Evolutionary conservation across 2,113 vertebrate species (phyloP).

Genomic region (rabbit (Oryctolagus cuniculus)): mOryCun1.1 NC_091438.1:143082001-143082500

Average conservation of each 20-base stretch:
- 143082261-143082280: conserved; percentile 41
- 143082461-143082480: too few relatives aligned
- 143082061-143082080: neutral
- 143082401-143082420: neutral
- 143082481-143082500: too few relatives aligned
- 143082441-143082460: neutral
- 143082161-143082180: neutral
- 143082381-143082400: neutral
- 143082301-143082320: neutral
- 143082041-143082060: conserved; percentile 37
- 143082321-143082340: neutral
- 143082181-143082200: neutral
- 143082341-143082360: neutral
- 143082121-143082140: neutral
- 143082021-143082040: conserved; percentile 17
- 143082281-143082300: conserved; percentile 18
- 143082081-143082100: neutral
- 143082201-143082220: neutral
- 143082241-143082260: neutral
- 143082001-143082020: conserved; percentile 45
- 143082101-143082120: neutral
- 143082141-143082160: neutral
- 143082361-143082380: neutral
- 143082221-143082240: conserved; percentile 30
- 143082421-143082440: conserved; percentile 1